Base-by-base conservation (phyloP, 2,113 vertebrate species). In the Arvicanthis niloticus region DNA sequence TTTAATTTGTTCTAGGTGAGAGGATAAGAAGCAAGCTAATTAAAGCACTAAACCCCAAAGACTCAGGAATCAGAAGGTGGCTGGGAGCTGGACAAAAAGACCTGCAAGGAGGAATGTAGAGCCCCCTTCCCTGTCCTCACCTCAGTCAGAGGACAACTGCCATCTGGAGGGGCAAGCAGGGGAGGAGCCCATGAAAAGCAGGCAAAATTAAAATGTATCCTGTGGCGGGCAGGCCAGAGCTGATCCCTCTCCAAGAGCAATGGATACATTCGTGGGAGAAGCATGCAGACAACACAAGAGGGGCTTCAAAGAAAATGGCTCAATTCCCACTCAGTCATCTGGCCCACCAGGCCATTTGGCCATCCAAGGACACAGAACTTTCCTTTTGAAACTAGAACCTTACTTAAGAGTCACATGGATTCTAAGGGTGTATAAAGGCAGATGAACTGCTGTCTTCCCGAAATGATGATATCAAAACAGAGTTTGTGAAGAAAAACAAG, bases 1-100 rank as follows among this genome's bases (percentile, higher is more conserved):
- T 96, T 93, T 93, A 90, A 96, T 95, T 85, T 96, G 92, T 95
- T 93, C 95, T 96, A 97, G 89, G 96, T 93, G 96, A 95, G 91
- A 94, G 56, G 90, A 67, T 81, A 84, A 93, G 88, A 56, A 90
- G 91, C 81, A 88, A 95, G 77, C 84, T 93, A 96, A 96, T 97
- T 94, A 96, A 94, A 97, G 60, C 80, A 40, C 58, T 76, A 88
- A 93, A 94, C 92, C 88, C 96, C 91, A 68, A 96, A 97, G 94
- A 94, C 60, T 76, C 68, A 34, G 85, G 70, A 72, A 85, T 65
- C 84, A 70, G 75, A 85, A 58, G 65, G 80, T 51, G 82, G 60
- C 21, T 51, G 15, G 19, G 19, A 17, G 40, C 62, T 72, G 90
- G 51, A n/a, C 26, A 70, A 40, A 88, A 88, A 29, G 48, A 17